Percentiles rank a stretch among this genome's conserved stretches.
Conservation (phyloP, 2,113 vertebrate species). For the Axis porcinus region DNA sequence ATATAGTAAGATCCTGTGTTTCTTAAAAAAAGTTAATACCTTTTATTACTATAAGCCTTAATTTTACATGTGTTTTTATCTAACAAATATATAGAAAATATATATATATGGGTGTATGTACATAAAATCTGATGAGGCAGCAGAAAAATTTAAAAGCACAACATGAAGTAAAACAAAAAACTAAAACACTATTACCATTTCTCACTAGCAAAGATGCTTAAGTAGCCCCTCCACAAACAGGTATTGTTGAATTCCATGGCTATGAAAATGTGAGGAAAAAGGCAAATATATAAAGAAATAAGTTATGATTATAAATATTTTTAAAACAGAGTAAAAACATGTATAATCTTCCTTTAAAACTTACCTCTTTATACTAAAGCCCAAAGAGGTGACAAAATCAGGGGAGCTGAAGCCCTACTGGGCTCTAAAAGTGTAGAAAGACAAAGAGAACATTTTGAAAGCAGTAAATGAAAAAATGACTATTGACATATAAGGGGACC, state of each 20-base stretch:
- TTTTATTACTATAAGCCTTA: slow-evolving; percentile 1
- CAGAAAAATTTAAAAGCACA: slow-evolving; percentile 15
- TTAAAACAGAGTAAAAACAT: slow-evolving; percentile 10
- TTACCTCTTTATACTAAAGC: background rate
- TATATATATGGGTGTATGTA: background rate
- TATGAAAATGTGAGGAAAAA: slow-evolving; percentile 10
- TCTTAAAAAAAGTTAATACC: background rate
- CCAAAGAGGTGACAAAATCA: background rate
- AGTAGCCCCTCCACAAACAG: background rate
- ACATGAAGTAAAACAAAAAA: background rate
- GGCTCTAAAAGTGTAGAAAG: background rate
- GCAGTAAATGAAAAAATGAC: background rate
- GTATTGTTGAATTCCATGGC: background rate
- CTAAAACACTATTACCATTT: background rate
- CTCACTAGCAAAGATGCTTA: background rate
- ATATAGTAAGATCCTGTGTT: background rate
- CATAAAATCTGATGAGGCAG: background rate
- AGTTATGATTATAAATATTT: background rate
- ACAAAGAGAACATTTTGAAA: slow-evolving; percentile 28
- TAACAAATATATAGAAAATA: slow-evolving; percentile 1
- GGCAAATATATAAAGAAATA: background rate
- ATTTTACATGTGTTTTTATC: slow-evolving; percentile 32
- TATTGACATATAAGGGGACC: background rate
- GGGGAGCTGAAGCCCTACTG: background rate
- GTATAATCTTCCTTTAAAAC: background rate